Evolutionary conservation across 2,797 vertebrate genomes (phyloP).

Genomic region (Rhinogobio ventralis): DNA sequence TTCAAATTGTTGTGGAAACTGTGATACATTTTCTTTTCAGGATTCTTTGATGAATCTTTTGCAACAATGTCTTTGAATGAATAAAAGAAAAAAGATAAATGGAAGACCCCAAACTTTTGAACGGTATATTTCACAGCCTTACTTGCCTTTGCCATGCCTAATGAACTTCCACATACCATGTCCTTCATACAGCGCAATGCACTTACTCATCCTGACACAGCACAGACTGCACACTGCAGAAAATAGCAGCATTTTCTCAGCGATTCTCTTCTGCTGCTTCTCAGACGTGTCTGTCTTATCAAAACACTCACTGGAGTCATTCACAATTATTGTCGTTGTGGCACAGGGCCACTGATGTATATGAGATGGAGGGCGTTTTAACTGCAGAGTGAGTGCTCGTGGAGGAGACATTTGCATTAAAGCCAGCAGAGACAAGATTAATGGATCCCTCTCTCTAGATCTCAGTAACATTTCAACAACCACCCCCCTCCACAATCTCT

Average conservation of each 20-base stretch:
- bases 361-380: conserved; percentile 22
- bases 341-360: conserved; percentile 32
- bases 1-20: too few relatives aligned
- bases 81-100: neutral
- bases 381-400: conserved; percentile 31
- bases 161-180: neutral
- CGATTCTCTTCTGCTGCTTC: conserved; percentile 3
- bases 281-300: conserved; percentile 28
- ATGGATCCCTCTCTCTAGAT: conserved; percentile 24
- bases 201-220: conserved; percentile 61
- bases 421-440: conserved; percentile 36
- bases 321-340: conserved; percentile 34
- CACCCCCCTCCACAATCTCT: conserved; percentile 26
- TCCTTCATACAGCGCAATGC: conserved; percentile 52
- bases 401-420: conserved; percentile 32
- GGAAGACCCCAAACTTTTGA: neutral
- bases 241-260: conserved; percentile 45
- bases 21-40: too few relatives aligned
- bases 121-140: neutral
- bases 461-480: conserved; percentile 28
- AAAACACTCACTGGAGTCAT: conserved; percentile 38
- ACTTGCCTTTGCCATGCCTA: conserved; percentile 1
- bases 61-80: neutral
- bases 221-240: conserved; percentile 38
- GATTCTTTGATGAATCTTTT: neutral